Evolutionary conservation across 1,140 invertebrate species (phyloP).

Genomic region (Aphaenogaster ashmeadi): DNA sequence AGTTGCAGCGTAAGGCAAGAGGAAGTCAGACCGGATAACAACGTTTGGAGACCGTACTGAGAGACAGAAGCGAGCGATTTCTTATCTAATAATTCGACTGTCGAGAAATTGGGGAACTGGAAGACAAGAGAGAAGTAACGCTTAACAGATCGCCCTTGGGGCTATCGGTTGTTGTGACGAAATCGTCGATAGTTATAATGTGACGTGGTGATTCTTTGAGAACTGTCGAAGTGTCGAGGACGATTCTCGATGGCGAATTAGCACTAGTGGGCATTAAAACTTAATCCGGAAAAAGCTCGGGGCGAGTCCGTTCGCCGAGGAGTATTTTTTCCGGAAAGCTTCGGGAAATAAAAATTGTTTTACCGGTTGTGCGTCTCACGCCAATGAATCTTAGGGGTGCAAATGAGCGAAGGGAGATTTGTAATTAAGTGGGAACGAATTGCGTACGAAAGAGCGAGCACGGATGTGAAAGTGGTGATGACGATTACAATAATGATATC

Average conservation of each 20-base stretch:
- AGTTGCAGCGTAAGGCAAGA: constrained; percentile 86
- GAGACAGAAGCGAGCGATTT: constrained; percentile 29
- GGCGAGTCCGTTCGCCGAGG: not conserved
- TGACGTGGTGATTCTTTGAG: constrained; percentile 36
- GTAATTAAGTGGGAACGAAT: constrained; percentile 69
- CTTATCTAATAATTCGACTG: constrained; percentile 25
- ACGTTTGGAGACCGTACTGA: constrained; percentile 86
- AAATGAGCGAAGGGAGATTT: constrained; percentile 56
- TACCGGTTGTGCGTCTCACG: constrained; percentile 66
- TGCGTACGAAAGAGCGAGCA: constrained; percentile 52
- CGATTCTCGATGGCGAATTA: constrained; percentile 50
- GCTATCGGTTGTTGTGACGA: not conserved
- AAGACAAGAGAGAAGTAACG: constrained; percentile 30
- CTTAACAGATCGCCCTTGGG: constrained; percentile 5
- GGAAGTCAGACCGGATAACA: constrained; percentile 86
- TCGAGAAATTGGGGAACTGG: constrained; percentile 12
- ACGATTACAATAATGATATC: constrained; percentile 58
- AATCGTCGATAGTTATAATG: constrained; percentile 4
- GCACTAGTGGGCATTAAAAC: constrained; percentile 74
- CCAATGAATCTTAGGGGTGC: constrained; percentile 58
- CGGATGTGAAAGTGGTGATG: constrained; percentile 42
- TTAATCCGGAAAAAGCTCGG: constrained; percentile 35
- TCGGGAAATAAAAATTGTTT: constrained; percentile 43
- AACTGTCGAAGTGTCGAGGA: constrained; percentile 42
- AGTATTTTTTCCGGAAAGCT: constrained; percentile 7